Percentiles rank a stretch among this genome's conserved stretches.
These are phyloP conservation scores for Lophotis ruficrista DNA, from an alignment of 2,113 vertebrate species.

Conservation along the genomic window DNA sequence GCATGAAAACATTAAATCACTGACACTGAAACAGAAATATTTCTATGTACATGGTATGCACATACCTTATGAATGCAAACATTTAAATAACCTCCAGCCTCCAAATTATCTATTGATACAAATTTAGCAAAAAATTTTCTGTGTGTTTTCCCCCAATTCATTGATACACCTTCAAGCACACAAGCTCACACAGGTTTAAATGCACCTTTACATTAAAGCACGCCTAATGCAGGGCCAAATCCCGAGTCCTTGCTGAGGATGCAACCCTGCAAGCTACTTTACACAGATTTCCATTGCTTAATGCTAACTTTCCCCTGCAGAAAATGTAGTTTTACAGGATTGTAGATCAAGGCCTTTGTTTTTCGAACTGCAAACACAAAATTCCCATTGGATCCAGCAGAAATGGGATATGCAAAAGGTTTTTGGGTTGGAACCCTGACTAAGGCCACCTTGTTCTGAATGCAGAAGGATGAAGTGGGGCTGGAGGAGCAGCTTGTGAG, in stretches of 20 bases:
- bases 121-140: neutral
- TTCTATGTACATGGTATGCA: neutral
- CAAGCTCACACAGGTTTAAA: neutral
- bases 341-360: neutral
- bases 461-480: neutral
- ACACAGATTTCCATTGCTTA: neutral
- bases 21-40: neutral
- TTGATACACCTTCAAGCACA: neutral
- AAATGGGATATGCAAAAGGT: neutral
- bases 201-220: neutral
- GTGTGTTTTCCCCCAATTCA: neutral
- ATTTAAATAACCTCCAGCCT: neutral
- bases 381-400: neutral
- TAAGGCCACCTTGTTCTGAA: neutral
- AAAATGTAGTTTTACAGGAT: neutral
- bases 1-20: neutral
- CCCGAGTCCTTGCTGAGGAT: neutral
- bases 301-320: neutral
- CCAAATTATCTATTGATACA: neutral
- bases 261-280: neutral
- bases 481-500: neutral
- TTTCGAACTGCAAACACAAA: neutral
- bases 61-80: neutral
- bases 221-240: neutral
- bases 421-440: neutral